phyloP scores from a whole-genome alignment of 1,140 invertebrate genomes.

The Drosophila navojoa region DNA sequence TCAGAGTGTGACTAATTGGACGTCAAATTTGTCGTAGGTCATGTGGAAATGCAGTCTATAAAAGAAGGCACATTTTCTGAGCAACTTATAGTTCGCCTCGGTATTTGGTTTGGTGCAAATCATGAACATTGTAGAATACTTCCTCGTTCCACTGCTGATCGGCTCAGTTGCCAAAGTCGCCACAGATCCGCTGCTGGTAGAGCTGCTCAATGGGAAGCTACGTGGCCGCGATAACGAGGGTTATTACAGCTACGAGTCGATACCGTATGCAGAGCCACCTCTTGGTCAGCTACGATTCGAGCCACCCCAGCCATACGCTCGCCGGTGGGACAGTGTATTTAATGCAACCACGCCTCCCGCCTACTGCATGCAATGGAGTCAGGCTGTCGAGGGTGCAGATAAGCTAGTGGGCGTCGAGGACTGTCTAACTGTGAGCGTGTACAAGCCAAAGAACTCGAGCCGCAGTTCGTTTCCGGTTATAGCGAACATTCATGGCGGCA shows the following conservation, averaged over 20 bases:
- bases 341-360: slow-evolving; percentile 13
- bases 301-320: slow-evolving; percentile 16
- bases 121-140: no score
- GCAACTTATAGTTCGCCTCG: no score
- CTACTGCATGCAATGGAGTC: slow-evolving; percentile 50
- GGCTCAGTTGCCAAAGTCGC: neutral
- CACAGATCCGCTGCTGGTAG: slow-evolving; percentile 24
- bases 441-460: slow-evolving; percentile 55
- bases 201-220: slow-evolving; percentile 24
- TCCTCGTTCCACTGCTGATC: neutral
- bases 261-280: slow-evolving; percentile 36
- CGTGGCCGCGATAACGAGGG: slow-evolving; percentile 18
- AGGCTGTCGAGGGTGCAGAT: slow-evolving; percentile 28
- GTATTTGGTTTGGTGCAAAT: no score
- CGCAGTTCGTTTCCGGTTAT: slow-evolving; percentile 80
- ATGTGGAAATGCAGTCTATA: no score
- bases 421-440: slow-evolving; percentile 81
- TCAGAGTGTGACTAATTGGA: no score
- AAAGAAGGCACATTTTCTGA: no score
- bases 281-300: slow-evolving; percentile 23
- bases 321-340: slow-evolving; percentile 28
- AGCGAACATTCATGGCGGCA: slow-evolving; percentile 85
- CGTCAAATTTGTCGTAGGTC: no score
- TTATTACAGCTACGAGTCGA: slow-evolving; percentile 39
- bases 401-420: slow-evolving; percentile 71